Base-by-base conservation (phyloP, 2,888 invertebrate species). In the Mellilla xanthometata region DNA sequence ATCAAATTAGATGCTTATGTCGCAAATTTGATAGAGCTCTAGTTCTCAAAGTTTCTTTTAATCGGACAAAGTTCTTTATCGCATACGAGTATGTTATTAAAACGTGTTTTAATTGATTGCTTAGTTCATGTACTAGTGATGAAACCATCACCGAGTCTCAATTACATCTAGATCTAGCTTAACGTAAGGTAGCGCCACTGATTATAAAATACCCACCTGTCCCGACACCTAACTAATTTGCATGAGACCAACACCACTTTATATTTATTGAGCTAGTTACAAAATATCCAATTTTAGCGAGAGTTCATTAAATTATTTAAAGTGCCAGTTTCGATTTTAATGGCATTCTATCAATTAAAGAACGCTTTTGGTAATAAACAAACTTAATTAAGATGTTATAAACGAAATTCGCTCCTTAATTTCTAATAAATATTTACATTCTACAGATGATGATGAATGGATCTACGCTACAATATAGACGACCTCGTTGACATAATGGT, bases 211-310 rank as follows among this genome's bases (percentile, higher is more conserved):
- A 59, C 47, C 45, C 42, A 36, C 60, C 57, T 66, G 56, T 62
- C 57, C 60, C 60, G 60, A 59, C 54, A 59, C 49, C 38, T 43
- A 38, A 60, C 60, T 60, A 48, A 64, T 62, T 62, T 65, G 54
- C 58, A 52, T 61, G 63, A 60, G 54, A 56, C 60, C 57, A 49
- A 65, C 63, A 34, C 39, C 23, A n/a, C 19, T 31, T 23, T n/a
- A n/a, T 30, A 34, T 22, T 42, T 31, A 48, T 49, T 40, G 29
- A 19, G 23, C 32, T 12, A 38, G 15, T 47, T 33, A 30, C 41
- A 38, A 42, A 48, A 48, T 41, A 24, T 33, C 13, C 22, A 40
- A 36, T 40, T 28, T 36, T 32, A 27, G 26, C 29, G 39, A 31
- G 22, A n/a, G 30, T 12, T 39, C 13, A 31, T 27, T 46, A 31